phyloP scores from a whole-genome alignment of 1,140 invertebrate species.

The Penaeus indicus region DNA sequence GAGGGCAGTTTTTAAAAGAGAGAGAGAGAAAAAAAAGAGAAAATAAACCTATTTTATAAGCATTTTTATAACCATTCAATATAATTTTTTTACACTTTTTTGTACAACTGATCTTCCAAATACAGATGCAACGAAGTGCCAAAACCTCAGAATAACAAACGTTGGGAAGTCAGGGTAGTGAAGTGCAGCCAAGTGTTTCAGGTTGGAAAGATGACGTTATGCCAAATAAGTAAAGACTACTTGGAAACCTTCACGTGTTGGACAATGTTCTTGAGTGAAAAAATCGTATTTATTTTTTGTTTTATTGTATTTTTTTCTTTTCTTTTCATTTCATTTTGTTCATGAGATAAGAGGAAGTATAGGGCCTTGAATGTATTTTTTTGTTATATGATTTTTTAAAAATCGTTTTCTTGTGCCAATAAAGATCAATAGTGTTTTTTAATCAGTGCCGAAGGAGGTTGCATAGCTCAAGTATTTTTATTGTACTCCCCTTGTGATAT shows the following conservation, averaged over 20 bases:
- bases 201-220: conserved; percentile 27
- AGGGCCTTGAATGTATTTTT: too few species aligned
- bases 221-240: conserved; percentile 35
- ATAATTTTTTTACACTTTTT: too few species aligned
- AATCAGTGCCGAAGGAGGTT: conserved; percentile 37
- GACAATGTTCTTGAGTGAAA: conserved; percentile 17
- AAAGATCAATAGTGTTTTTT: too few species aligned
- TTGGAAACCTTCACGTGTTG: too few species aligned
- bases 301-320: background rate
- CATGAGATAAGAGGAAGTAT: conserved; percentile 3
- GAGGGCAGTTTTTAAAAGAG: too few species aligned
- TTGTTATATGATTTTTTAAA: too few species aligned
- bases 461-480: conserved; percentile 59
- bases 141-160: conserved; percentile 4
- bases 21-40: too few species aligned
- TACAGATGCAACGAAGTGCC: background rate
- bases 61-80: too few species aligned
- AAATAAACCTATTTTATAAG: too few species aligned
- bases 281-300: background rate
- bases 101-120: too few species aligned
- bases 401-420: too few species aligned
- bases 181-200: conserved; percentile 13
- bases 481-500: conserved; percentile 51
- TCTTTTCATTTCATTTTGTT: background rate
- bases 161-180: conserved; percentile 11